Evolutionary conservation across 1,140 invertebrate genomes (phyloP).

Genomic region (Metaphire vulgaris): DNA sequence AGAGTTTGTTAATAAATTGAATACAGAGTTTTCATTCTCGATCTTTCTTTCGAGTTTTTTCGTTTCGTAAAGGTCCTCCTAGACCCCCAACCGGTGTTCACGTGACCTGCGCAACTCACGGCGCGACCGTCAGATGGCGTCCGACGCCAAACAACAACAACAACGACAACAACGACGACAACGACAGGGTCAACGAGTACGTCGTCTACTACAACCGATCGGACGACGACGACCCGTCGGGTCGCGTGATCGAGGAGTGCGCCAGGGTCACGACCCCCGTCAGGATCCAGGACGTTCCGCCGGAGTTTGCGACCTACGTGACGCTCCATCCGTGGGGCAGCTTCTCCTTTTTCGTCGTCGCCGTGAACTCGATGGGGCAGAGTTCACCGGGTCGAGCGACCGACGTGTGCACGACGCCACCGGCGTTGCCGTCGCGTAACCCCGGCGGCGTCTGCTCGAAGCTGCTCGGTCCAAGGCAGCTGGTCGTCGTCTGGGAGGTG

Average conservation of each 20-base stretch:
- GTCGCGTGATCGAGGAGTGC: neutral
- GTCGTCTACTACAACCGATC: constrained; percentile 89
- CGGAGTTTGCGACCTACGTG: neutral
- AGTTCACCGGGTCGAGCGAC: constrained; percentile 78
- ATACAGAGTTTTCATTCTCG: no score
- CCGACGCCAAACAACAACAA: constrained; percentile 83
- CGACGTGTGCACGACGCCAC: constrained; percentile 72
- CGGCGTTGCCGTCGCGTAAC: constrained; percentile 84
- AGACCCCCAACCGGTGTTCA: constrained; percentile 5
- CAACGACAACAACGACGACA: constrained; percentile 86
- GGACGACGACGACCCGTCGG: constrained; percentile 51
- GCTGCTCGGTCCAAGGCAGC: constrained; percentile 76
- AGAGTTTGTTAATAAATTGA: no score
- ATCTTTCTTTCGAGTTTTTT: no score
- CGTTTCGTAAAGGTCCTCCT: constrained; percentile 12
- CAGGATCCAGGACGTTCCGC: neutral
- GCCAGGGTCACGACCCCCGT: neutral
- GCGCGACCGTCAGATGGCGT: constrained; percentile 70
- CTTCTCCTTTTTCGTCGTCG: constrained; percentile 91
- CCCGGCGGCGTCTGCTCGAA: constrained; percentile 86
- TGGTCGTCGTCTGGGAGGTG: constrained; percentile 89
- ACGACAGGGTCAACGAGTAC: constrained; percentile 80
- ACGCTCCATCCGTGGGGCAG: constrained; percentile 71
- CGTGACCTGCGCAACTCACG: constrained; percentile 31
- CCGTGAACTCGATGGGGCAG: constrained; percentile 88